phyloP scores from a whole-genome alignment of 2,888 invertebrate species.

The Eremobia ochroleuca region DNA sequence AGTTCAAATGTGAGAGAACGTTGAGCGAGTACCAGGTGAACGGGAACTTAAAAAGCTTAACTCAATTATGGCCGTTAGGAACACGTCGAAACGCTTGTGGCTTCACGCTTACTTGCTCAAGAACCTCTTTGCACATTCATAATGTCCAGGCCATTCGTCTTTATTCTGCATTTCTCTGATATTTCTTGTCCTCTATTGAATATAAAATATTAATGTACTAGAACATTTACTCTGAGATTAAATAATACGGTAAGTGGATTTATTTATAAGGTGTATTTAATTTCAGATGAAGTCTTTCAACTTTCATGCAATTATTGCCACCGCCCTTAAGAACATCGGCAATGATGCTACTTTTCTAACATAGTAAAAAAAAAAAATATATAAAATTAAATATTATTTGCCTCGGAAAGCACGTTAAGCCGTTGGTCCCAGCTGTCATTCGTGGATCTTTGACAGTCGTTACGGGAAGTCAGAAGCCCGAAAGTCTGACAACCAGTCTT shows the following conservation, averaged over 20 bases:
- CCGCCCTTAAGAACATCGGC: background rate
- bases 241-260: background rate
- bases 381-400: too few relatives aligned
- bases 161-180: constrained; percentile 59
- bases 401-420: too few relatives aligned
- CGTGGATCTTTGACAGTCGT: too few relatives aligned
- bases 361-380: too few relatives aligned
- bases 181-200: constrained; percentile 61
- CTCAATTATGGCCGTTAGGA: constrained; percentile 77
- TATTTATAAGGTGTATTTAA: background rate
- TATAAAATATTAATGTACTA: constrained; percentile 61
- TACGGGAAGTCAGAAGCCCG: too few relatives aligned
- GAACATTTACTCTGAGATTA: constrained; percentile 29
- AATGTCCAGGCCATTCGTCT: constrained; percentile 68
- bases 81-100: constrained; percentile 71
- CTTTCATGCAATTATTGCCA: background rate
- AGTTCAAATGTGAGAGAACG: constrained; percentile 25
- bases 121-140: constrained; percentile 74
- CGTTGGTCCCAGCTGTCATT: too few relatives aligned
- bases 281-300: constrained; percentile 1
- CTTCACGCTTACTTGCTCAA: constrained; percentile 74
- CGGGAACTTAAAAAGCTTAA: constrained; percentile 79
- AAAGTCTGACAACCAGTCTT: too few relatives aligned
- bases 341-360: too few relatives aligned
- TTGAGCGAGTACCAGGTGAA: constrained; percentile 68